Conservation (phyloP, 53 echinoderm and acorn worm genomes). For the Zoroaster sp. region DNA sequence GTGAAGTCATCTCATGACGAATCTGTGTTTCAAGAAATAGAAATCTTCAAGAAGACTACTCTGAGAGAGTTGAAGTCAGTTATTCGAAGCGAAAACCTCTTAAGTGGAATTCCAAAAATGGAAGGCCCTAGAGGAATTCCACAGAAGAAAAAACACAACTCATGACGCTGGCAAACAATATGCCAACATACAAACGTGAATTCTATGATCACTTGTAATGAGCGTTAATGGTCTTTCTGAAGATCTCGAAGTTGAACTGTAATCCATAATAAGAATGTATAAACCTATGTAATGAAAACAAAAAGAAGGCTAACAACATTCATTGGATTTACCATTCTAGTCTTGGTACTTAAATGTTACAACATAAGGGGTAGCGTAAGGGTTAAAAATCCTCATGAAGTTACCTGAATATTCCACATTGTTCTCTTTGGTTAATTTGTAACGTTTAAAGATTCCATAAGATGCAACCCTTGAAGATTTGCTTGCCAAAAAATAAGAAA, state of each 20-base stretch:
- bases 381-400: no score
- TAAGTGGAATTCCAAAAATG: conserved; percentile 43
- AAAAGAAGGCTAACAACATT: no score
- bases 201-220: conserved; percentile 39
- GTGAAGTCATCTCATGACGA: conserved; percentile 31
- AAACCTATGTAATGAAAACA: neutral
- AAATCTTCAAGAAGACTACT: conserved; percentile 29
- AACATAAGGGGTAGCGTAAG: no score
- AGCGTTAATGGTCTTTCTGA: neutral
- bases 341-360: no score
- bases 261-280: neutral
- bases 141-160: conserved; percentile 5
- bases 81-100: conserved; percentile 1
- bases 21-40: conserved; percentile 10
- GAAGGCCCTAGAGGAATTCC: conserved; percentile 31
- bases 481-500: no score
- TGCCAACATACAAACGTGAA: conserved; percentile 7
- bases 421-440: no score
- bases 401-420: no score
- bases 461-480: no score
- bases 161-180: neutral
- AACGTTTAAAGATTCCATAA: no score
- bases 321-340: no score
- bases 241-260: conserved; percentile 27
- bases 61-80: conserved; percentile 29